phyloP scores from a whole-genome alignment of 2,888 invertebrate species.

The Drosophila dives region DNA sequence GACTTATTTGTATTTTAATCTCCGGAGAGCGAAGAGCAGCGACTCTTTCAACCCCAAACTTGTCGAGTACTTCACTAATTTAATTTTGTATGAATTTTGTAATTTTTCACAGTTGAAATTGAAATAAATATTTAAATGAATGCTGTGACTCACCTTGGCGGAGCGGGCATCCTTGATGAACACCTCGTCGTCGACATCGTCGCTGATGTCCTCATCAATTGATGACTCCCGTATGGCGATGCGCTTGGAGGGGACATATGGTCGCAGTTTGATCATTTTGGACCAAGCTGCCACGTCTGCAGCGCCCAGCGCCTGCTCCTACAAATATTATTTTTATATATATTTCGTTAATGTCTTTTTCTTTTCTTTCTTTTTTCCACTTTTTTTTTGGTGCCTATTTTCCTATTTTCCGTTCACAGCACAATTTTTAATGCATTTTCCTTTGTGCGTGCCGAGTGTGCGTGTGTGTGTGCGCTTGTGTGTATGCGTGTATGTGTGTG shows the following conservation, averaged over 20 bases:
- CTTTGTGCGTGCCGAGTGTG: slow-evolving; percentile 1
- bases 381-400: not conserved
- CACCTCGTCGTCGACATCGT: slow-evolving; percentile 92
- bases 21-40: not conserved
- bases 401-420: not conserved
- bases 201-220: slow-evolving; percentile 89
- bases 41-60: slow-evolving; percentile 9
- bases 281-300: slow-evolving; percentile 47
- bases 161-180: slow-evolving; percentile 90
- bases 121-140: not conserved
- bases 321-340: not conserved
- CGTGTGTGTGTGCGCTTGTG: not conserved
- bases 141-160: slow-evolving; percentile 85
- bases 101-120: not conserved
- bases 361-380: not conserved
- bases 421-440: slow-evolving; percentile 30
- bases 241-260: slow-evolving; percentile 87
- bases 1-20: not conserved
- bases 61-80: not conserved
- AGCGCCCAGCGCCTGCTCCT: slow-evolving; percentile 27
- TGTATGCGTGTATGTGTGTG: slow-evolving; percentile 13
- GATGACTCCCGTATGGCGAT: slow-evolving; percentile 88
- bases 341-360: not conserved
- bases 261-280: slow-evolving; percentile 86
- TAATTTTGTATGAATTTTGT: not conserved